Percentiles rank a stretch among this genome's conserved stretches.
These are phyloP conservation scores for Sarcophaga variegata DNA, from an alignment of 2,888 invertebrate species.

Conservation along the genomic window DNA sequence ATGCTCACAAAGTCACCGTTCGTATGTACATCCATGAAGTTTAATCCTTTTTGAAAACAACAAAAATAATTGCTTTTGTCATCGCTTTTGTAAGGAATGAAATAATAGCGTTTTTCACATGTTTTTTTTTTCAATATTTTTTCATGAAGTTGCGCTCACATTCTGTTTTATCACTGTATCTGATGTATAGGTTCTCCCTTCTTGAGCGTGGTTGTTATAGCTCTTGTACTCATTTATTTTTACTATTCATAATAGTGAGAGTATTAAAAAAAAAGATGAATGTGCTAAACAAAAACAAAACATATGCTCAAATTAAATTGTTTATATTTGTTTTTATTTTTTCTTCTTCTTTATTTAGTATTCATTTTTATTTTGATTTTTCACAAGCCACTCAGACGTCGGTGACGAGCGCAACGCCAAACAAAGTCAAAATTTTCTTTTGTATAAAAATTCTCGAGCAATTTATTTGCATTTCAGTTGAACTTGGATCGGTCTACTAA, in stretches of 20 bases:
- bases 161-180: no score
- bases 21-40: no score
- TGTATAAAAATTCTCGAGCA: slow-evolving; percentile 51
- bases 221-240: slow-evolving; percentile 30
- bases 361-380: slow-evolving; percentile 29
- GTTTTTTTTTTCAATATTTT: not conserved
- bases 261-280: not conserved
- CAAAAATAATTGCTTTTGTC: not conserved
- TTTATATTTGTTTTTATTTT: slow-evolving; percentile 42
- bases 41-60: no score
- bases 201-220: not conserved
- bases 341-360: slow-evolving; percentile 1
- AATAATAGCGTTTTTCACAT: no score
- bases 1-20: no score
- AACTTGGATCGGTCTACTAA: slow-evolving; percentile 49
- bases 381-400: slow-evolving; percentile 34
- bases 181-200: slow-evolving; percentile 13
- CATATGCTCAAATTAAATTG: slow-evolving; percentile 22
- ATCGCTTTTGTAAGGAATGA: not conserved
- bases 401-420: slow-evolving; percentile 18
- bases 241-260: slow-evolving; percentile 51
- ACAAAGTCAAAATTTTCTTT: slow-evolving; percentile 45
- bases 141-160: not conserved
- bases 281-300: slow-evolving; percentile 28
- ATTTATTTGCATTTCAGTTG: slow-evolving; percentile 53